A percentile compares a stretch with the other conserved stretches of the same genome.
phyloP scores from a whole-genome alignment of 2,113 vertebrate genomes.

The Cettia cetti region DNA sequence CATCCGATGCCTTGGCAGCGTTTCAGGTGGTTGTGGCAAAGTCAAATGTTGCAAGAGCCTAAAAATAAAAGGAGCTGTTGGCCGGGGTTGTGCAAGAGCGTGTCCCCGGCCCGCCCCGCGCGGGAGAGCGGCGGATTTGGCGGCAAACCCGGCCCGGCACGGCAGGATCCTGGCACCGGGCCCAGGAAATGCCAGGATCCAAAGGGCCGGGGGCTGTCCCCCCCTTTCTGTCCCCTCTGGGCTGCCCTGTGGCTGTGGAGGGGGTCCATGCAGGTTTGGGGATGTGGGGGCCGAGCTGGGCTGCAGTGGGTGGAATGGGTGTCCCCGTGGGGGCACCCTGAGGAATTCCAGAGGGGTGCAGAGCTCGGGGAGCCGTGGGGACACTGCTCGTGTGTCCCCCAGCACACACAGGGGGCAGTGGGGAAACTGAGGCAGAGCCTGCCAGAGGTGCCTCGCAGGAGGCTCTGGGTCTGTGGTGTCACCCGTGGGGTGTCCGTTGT shows the following conservation, averaged over 20 bases:
- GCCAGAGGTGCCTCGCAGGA: accelerated
- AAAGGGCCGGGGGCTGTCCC: background rate
- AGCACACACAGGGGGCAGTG: accelerated
- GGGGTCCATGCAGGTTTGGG: accelerated
- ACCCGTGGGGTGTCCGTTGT: accelerated
- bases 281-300: accelerated
- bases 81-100: background rate
- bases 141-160: background rate
- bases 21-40: background rate
- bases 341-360: accelerated
- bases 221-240: background rate
- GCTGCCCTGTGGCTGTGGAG: background rate
- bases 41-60: background rate
- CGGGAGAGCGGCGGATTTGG: background rate
- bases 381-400: accelerated
- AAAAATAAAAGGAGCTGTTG: slow-evolving; percentile 21
- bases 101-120: background rate
- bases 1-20: accelerated
- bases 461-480: background rate
- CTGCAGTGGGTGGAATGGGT: background rate
- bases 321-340: background rate
- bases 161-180: background rate
- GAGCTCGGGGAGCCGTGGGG: background rate
- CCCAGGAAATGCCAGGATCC: accelerated
- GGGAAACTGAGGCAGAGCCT: background rate